Base-by-base conservation (phyloP, 1,140 invertebrate species). In the Triops longicaudatus region DNA sequence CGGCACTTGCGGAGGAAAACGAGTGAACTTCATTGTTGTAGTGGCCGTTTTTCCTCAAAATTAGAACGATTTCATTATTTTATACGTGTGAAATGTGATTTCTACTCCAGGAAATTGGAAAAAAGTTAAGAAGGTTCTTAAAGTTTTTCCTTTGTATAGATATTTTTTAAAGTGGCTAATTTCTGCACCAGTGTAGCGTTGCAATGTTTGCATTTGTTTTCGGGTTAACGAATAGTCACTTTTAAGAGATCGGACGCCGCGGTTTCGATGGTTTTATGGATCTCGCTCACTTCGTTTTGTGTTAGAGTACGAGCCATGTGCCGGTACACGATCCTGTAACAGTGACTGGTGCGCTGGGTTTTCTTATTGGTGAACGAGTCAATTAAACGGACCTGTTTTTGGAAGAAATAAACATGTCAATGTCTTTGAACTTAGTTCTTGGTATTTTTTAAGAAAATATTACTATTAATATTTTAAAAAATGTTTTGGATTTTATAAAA, bases 311-410 rank as follows among this genome's bases (percentile, higher is more conserved):
- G 89, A 81, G 98, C 93, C 90, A 98, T 92, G 83, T 98, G 94
- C 78, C 98, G 88, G 83, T 99, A 99, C 1, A 93, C 86, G 80
- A 99, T 96, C 80, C 92, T 89, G 83, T 97, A 99, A 83, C 94
- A 96, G 76, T 98, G 91, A 79, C 96, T 98, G 1, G 83, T 88
- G 81, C 88, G 90, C 41, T 91, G 89, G 17, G 88, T 92, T 85
- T 97, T 96, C 12, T 93, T 92, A 86, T 99, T 90, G 42, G 86
- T 85, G 84, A 95, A 99, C 81, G 92, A 88, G 84, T 99, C 98
- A 41, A 95, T 89, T 0, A 98, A 83, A 78, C 87, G 83, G 26
- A 98, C 92, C 89, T 92, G 85, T 72, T 82, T 85, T 82, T 76
- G 82, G 50, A 0, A 73, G 79, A n/a, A 37, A n/a, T n/a, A 44